Evolutionary conservation across 1,140 invertebrate genomes (phyloP), one percentile per base, ranked within the genome.

Genomic region (Calephelis virginiensis): DNA sequence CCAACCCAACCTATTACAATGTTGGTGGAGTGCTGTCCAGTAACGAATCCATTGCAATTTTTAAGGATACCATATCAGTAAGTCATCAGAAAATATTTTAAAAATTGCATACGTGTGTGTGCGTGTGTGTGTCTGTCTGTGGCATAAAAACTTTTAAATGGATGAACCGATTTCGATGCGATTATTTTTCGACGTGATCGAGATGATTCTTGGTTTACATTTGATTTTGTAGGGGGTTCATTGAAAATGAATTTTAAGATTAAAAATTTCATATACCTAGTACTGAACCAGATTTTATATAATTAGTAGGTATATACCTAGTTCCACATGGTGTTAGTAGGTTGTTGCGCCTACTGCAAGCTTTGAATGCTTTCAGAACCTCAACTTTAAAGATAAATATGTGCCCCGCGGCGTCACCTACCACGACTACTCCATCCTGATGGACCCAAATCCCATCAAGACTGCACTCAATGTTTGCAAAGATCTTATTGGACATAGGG

Each of bases 401-500:
- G 95, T 97, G 14, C 95, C 95, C 28, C 94, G 94, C 74, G 96
- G 96, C 61, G 94, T 96, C 0, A 97, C 96, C 6, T 96, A 97
- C 77, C 95, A 96, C 81, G 95, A 96, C 72, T 96, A 95, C 61
- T 95, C 97, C 6, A 97, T 98, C 77, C 91, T 95, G 60, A 99
- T 99, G 96, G 97, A 98, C 85, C 94, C 95, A 50, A 99, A 99
- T 92, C 98, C 98, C 1, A 99, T 99, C 68, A 94, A 96, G 75
- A 98, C 97, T 0, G 98, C 98, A 12, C 92, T 98, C 38, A 97
- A 96, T 83, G 97, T 99, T 48, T 99, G 98, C 91, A 97, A 97
- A 79, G 94, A 96, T 83, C 92, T 99, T 8, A 98, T 97, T 71
- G 94, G 95, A 8, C 92, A 95, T 76, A 89, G 94, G 76, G 95